These are phyloP conservation scores for Rissa tridactyla DNA, from an alignment of 2,113 vertebrate species.

Conservation along the genomic window DNA sequence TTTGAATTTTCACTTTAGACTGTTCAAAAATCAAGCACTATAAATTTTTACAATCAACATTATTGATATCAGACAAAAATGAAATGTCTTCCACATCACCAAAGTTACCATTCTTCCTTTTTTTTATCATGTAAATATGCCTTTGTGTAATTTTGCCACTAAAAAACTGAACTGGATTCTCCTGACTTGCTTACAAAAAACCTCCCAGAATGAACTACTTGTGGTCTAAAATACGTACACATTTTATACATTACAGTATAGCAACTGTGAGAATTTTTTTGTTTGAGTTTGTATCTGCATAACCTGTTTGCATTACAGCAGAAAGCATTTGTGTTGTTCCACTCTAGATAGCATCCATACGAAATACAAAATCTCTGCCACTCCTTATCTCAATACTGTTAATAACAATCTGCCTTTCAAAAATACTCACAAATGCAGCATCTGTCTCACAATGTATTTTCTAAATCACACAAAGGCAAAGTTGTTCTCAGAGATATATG, in stretches of 20 bases:
- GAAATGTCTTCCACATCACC: neutral
- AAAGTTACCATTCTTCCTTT: neutral
- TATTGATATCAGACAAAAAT: neutral
- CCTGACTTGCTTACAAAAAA: neutral
- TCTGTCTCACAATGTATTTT: neutral
- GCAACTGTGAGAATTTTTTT: neutral
- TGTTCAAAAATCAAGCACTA: neutral
- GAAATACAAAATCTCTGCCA: neutral
- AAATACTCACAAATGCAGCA: neutral
- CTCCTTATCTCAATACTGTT: neutral
- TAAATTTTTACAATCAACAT: neutral
- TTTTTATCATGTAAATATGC: neutral
- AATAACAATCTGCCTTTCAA: slow-evolving; percentile 38
- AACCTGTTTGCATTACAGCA: neutral
- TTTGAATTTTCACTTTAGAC: neutral
- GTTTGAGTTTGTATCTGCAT: neutral
- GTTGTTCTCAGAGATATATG: neutral
- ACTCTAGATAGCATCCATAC: neutral
- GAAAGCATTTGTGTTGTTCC: neutral
- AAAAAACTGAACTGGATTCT: neutral
- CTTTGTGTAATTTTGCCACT: neutral
- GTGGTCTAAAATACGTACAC: neutral
- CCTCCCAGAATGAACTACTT: neutral
- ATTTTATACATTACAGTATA: neutral
- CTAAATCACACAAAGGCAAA: neutral